These are phyloP conservation scores for Ranitomeya imitator DNA, from an alignment of 2,113 vertebrate species.

Conservation along the genomic window DNA sequence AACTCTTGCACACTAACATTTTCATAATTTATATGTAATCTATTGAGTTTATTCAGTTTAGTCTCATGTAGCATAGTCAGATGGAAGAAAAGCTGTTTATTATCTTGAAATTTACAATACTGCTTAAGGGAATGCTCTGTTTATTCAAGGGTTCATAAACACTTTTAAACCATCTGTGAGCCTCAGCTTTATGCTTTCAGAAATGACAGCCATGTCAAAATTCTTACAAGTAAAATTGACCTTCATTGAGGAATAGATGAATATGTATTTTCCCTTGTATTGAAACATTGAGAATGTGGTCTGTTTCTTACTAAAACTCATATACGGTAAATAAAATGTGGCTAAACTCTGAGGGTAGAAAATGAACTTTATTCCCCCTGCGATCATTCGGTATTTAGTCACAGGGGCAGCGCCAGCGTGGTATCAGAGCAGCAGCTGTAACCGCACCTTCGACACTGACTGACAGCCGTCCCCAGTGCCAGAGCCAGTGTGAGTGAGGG, in stretches of 20 bases:
- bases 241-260: slow-evolving; percentile 48
- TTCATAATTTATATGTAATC: neutral
- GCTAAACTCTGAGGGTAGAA: too few relatives aligned
- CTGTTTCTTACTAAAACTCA: neutral
- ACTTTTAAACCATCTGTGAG: slow-evolving; percentile 57
- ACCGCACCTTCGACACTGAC: too few relatives aligned
- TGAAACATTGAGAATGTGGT: slow-evolving; percentile 18
- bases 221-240: slow-evolving; percentile 50
- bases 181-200: slow-evolving; percentile 52
- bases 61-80: slow-evolving; percentile 29
- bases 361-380: too few relatives aligned
- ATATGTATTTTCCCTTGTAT: slow-evolving; percentile 28
- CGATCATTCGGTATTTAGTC: too few relatives aligned
- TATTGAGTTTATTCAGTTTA: slow-evolving; percentile 33
- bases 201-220: slow-evolving; percentile 54
- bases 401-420: too few relatives aligned
- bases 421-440: too few relatives aligned
- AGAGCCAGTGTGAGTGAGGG: too few relatives aligned
- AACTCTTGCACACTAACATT: neutral
- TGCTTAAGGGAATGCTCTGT: slow-evolving; percentile 41
- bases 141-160: slow-evolving; percentile 57
- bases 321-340: neutral
- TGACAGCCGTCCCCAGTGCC: too few relatives aligned
- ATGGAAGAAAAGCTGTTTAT: slow-evolving; percentile 51
- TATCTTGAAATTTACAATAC: slow-evolving; percentile 44